These are phyloP conservation scores for Limnephilus lunatus DNA, from an alignment of 2,888 invertebrate species.

Conservation along the genomic window DNA sequence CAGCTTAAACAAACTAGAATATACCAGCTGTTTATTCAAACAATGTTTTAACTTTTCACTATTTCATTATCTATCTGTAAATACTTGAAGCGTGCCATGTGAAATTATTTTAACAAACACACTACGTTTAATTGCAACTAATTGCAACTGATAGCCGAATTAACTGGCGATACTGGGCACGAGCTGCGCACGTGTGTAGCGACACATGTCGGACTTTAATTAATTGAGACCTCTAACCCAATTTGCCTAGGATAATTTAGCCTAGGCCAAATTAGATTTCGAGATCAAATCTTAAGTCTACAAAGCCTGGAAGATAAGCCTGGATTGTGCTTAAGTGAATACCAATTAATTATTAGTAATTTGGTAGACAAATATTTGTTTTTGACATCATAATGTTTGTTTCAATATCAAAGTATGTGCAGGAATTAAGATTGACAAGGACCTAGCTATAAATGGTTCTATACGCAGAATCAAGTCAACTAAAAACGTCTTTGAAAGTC, in stretches of 20 bases:
- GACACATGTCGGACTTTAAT: not conserved
- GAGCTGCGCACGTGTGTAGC: not conserved
- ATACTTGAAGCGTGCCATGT: not conserved
- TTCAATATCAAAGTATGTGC: too few species aligned
- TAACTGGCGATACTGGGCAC: not conserved
- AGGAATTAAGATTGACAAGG: too few species aligned
- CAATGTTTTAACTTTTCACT: not conserved
- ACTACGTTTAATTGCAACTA: not conserved
- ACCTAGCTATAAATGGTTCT: too few species aligned
- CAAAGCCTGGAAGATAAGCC: not conserved
- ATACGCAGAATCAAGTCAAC: too few species aligned
- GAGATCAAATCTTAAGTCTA: not conserved
- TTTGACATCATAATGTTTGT: too few species aligned
- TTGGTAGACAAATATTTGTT: too few species aligned
- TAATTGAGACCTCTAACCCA: not conserved
- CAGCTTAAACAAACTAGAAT: too few species aligned
- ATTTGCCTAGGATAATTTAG: not conserved
- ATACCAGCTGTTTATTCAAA: too few species aligned
- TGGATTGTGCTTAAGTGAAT: not conserved
- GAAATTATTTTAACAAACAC: not conserved
- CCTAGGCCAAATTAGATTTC: not conserved
- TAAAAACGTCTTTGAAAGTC: too few species aligned
- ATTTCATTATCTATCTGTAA: not conserved
- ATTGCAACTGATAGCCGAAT: not conserved
- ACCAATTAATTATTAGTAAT: not conserved